Base-by-base conservation (phyloP, 2,888 invertebrate genomes). In the Ectobius pallidus region DNA sequence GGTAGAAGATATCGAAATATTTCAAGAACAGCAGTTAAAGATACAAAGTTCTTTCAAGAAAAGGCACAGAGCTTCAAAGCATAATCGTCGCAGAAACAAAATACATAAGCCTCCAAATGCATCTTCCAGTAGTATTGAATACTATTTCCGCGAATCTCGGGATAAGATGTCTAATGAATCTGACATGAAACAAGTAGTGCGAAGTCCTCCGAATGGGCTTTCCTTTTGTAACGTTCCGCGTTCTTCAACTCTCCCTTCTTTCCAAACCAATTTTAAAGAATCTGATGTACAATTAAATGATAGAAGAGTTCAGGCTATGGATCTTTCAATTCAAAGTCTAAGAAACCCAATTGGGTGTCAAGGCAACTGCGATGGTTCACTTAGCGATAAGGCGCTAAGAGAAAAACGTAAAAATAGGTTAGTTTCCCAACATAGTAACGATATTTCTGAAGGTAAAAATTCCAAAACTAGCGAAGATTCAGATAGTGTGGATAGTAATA, bases 1-100 rank as follows among this genome's bases (percentile, higher is more conserved):
- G 39, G 58, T 58, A 11, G 69, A 69, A 22, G 69, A 71, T 39
- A 71, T 71, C 32, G 71, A 71, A 39, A 63, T 71, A 49, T 71
- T 71, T 34, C 71, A 71, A 34, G 71, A 71, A 27, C 55, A 71
- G 20, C 49, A 52, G 3, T n/a, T 71, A 0, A 69, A 39, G n/a
- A 69, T 69, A 2, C 30, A 69, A 39, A 55, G 16, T 11, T 39
- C 69, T 20, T 25, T 58, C 6, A 69, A 55, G n/a, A 58, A 58
- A 25, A 69, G 25, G 25, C 58, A 58, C 11, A 1, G n/a, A 11
- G 14, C 3, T 58, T 58, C n/a, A 30, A 58, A 25, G 11, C 58
- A 27, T 16, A 55, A 16, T 27, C 25, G 3, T 14, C 55, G 27
- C 1, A 27, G 16, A 3, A 2, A 14, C 11, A 58, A 16, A 30